Evolutionary conservation across 2,797 vertebrate species (phyloP), one percentile per base, ranked within the genome.

Genomic region (Micrastur ruficollis): DNA sequence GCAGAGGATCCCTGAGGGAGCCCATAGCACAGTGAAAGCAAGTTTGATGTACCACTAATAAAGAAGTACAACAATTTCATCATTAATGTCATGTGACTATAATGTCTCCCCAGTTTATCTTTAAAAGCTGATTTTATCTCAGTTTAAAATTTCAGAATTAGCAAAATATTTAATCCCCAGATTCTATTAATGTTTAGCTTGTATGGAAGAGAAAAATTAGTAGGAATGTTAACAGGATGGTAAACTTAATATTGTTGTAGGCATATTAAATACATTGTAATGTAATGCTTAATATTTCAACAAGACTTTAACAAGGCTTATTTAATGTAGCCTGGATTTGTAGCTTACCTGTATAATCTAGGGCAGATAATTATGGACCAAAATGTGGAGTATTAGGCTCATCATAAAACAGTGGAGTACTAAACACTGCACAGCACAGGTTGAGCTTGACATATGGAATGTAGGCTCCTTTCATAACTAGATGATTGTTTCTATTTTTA

Each of bases 401-500:
- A 52, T 62, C 68, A 62, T 92, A 80, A 62, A 87, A 67, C 6
- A 29, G 8, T 18, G 40, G 21, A 86, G 16, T 36, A 66, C 36
- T 73, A 87, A 93, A 49, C 27, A 12, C 25, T 56, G 44, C 26
- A 50, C 31, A 53, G 42, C 26, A 70, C 52, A 78, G n/a, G 53
- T 27, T 88, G 75, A 95, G 23, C 16, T 91, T 90, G 62, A 86
- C 61, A 86, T 65, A 46, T 78, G 26, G 96, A 93, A 89, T 74
- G 62, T 58, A 63, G 21, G 27, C 20, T 94, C 16, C 32, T 81
- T 96, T 96, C 94, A 61, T 68, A 94, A 86, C 47, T 63, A 86
- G 50, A 67, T 70, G 50, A 40, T 67, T 88, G 31, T 78, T 93
- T 62, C 76, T 94, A 93, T 74, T 91, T 97, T 97, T 92, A 94